These are phyloP conservation scores for Lamprotornis superbus DNA, from an alignment of 2,113 vertebrate species.

Conservation along the genomic window DNA sequence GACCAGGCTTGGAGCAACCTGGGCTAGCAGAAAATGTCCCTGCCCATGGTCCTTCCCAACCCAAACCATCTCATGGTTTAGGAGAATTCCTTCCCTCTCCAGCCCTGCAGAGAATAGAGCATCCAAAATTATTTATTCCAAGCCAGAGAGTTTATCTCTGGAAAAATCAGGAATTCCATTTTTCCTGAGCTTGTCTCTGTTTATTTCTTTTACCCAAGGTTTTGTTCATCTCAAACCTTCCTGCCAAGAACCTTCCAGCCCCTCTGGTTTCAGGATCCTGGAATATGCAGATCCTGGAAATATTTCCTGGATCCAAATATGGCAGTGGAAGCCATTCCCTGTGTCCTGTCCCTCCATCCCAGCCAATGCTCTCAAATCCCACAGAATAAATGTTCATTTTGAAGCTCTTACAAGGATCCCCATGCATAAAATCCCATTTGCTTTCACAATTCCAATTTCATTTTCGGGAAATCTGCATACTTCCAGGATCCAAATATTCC, in stretches of 20 bases:
- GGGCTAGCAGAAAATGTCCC: not conserved
- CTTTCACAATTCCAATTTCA: not conserved
- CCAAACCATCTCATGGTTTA: not conserved
- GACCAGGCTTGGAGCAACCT: not conserved
- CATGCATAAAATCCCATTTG: not conserved
- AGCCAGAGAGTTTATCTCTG: not conserved
- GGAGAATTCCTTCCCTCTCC: not conserved
- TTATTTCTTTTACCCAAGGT: not conserved
- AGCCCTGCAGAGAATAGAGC: not conserved
- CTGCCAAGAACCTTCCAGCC: not conserved
- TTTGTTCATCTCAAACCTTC: not conserved
- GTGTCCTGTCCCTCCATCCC: no score
- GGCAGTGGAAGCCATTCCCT: no score
- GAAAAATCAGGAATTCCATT: fast-evolving
- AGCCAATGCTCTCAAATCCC: no score
- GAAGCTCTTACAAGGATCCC: no score
- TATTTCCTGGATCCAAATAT: no score
- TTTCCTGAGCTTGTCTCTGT: not conserved
- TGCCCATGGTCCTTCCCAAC: not conserved
- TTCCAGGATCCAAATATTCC: not conserved
- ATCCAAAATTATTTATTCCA: not conserved
- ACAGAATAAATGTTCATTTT: no score
- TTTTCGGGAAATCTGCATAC: not conserved
- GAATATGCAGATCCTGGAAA: no score
- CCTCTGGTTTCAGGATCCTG: not conserved